phyloP scores from a whole-genome alignment of 2,113 vertebrate species.

The Syngnathus floridae region DNA sequence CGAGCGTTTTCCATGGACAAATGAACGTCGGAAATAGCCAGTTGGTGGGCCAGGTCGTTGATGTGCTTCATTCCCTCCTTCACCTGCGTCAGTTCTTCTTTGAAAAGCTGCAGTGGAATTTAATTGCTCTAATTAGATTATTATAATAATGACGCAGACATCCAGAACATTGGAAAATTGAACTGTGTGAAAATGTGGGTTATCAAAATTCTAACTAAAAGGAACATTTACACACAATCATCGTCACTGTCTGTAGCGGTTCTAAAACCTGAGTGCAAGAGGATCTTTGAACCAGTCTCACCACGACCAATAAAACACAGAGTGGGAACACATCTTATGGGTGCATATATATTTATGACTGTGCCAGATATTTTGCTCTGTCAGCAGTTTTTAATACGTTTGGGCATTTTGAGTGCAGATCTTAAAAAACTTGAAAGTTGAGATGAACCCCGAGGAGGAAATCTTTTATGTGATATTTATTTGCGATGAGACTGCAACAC shows the following conservation, averaged over 20 bases:
- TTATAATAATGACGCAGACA: too few relatives aligned
- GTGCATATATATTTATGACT: not conserved
- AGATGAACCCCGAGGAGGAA: not conserved
- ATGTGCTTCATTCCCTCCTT: constrained; percentile 91
- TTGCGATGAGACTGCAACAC: too few relatives aligned
- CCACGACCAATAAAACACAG: not conserved
- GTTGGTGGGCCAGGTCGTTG: constrained; percentile 93
- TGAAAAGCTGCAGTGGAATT: constrained; percentile 77
- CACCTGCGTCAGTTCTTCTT: constrained; percentile 87
- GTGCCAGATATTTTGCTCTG: not conserved
- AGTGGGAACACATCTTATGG: not conserved
- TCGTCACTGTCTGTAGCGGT: too few relatives aligned
- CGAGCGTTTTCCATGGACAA: constrained; percentile 92
- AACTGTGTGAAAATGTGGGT: not conserved
- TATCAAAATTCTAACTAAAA: too few relatives aligned
- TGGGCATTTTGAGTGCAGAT: not conserved
- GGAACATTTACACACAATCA: too few relatives aligned
- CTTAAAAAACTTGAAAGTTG: not conserved
- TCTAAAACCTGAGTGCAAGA: too few relatives aligned
- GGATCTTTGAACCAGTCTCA: too few relatives aligned
- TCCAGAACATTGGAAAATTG: too few relatives aligned
- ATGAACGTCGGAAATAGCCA: constrained; percentile 93
- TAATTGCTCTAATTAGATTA: too few relatives aligned
- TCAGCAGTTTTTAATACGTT: not conserved
- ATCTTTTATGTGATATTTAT: too few relatives aligned